phyloP scores from a whole-genome alignment of 2,888 invertebrate species.

The Melieria picta region DNA sequence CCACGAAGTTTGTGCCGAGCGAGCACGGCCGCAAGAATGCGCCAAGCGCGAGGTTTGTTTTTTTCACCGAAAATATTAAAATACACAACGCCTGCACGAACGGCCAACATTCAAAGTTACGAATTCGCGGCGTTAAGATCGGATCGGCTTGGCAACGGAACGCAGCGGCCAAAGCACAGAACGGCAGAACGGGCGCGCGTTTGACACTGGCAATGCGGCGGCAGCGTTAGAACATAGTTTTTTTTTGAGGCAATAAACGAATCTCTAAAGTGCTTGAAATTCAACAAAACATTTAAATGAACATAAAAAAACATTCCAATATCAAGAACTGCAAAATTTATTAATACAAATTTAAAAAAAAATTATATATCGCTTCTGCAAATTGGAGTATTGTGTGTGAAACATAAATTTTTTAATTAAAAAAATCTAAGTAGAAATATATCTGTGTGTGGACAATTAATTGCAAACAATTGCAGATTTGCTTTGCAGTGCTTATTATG shows the following conservation, averaged over 20 bases:
- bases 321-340: slow-evolving; percentile 2
- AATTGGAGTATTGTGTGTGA: no score
- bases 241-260: neutral
- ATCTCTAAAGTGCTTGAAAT: slow-evolving; percentile 11
- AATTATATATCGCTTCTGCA: no score
- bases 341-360: no score
- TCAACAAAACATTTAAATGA: neutral
- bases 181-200: slow-evolving; percentile 48
- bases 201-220: slow-evolving; percentile 23
- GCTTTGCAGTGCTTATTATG: no score
- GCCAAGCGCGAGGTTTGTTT: slow-evolving; percentile 6
- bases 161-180: slow-evolving; percentile 17
- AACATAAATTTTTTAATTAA: no score
- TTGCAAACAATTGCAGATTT: no score
- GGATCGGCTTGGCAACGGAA: slow-evolving; percentile 3
- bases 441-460: no score
- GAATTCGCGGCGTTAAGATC: slow-evolving; percentile 53
- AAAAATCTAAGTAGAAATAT: no score
- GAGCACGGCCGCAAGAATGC: slow-evolving; percentile 39
- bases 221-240: slow-evolving; percentile 31
- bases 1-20: slow-evolving; percentile 29
- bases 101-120: slow-evolving; percentile 56
- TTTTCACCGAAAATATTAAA: slow-evolving; percentile 55
- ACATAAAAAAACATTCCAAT: neutral
- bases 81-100: slow-evolving; percentile 48